phyloP scores from a whole-genome alignment of 1,140 invertebrate species.

The Pseudobourletiella spinata region DNA sequence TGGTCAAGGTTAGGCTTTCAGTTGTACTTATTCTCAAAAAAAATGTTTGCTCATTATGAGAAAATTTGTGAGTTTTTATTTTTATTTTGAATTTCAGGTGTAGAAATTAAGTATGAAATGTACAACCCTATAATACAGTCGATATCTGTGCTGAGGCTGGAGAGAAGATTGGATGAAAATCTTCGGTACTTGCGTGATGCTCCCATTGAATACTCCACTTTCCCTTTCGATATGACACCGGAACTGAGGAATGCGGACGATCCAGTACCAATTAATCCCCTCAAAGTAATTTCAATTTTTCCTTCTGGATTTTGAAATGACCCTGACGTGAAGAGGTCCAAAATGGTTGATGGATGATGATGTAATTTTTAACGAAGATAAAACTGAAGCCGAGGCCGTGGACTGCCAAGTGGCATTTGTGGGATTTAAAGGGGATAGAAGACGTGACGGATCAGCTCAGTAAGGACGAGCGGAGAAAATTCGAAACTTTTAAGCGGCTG shows the following conservation, averaged over 20 bases:
- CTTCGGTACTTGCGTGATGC: constrained; percentile 88
- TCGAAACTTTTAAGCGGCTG: constrained; percentile 57
- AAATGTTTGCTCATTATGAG: background rate
- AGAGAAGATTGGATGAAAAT: constrained; percentile 86
- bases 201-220: constrained; percentile 83
- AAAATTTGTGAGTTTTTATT: background rate
- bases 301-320: too few relatives aligned
- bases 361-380: constrained; percentile 45
- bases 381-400: constrained; percentile 77
- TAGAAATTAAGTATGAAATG: constrained; percentile 80
- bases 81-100: constrained; percentile 46
- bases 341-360: constrained; percentile 1
- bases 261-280: constrained; percentile 74
- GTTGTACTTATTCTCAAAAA: constrained; percentile 1
- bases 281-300: constrained; percentile 66
- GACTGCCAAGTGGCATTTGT: constrained; percentile 72
- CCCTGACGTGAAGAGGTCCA: too few relatives aligned
- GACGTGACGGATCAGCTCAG: constrained; percentile 53
- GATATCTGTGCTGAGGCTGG: constrained; percentile 81
- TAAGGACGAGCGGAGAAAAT: constrained; percentile 50
- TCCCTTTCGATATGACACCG: constrained; percentile 83
- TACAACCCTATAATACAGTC: constrained; percentile 88
- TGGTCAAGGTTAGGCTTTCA: constrained; percentile 53
- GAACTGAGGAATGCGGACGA: constrained; percentile 65
- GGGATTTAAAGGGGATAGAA: constrained; percentile 66